Percentiles rank a stretch among this genome's conserved stretches.
Conservation (phyloP, 2,888 invertebrate species). For the Colletes collaris region DNA sequence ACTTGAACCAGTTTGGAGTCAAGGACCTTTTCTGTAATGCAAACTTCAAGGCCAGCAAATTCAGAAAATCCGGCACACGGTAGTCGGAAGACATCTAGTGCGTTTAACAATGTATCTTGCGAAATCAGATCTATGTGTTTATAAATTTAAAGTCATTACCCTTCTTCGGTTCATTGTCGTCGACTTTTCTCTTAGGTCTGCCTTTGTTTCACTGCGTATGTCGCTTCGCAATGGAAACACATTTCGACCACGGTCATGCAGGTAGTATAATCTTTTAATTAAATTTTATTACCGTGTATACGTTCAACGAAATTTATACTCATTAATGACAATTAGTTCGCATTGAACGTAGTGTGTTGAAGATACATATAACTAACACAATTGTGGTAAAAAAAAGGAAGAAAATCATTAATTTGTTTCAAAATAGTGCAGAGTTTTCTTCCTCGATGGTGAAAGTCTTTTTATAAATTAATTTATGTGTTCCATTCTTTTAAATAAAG, state of each 20-base stretch:
- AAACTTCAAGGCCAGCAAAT: slow-evolving; percentile 37
- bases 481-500: too few species aligned
- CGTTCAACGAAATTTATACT: not conserved
- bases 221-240: not conserved
- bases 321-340: not conserved
- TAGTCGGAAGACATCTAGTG: not conserved
- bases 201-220: not conserved
- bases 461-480: too few species aligned
- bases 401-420: too few species aligned
- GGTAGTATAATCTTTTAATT: slow-evolving; percentile 1
- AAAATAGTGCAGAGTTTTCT: too few species aligned
- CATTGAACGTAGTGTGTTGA: too few species aligned
- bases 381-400: too few species aligned
- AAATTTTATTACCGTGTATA: not conserved
- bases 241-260: slow-evolving; percentile 1
- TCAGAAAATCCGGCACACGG: not conserved
- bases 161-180: not conserved
- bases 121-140: not conserved
- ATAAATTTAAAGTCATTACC: not conserved
- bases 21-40: slow-evolving; percentile 20
- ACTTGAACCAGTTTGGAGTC: slow-evolving; percentile 31
- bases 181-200: not conserved
- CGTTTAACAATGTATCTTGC: not conserved
- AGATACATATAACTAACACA: too few species aligned
- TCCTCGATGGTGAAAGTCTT: too few species aligned